Evolutionary conservation across 2,113 vertebrate species (phyloP).

Genomic region (Anthoscopus minutus): DNA sequence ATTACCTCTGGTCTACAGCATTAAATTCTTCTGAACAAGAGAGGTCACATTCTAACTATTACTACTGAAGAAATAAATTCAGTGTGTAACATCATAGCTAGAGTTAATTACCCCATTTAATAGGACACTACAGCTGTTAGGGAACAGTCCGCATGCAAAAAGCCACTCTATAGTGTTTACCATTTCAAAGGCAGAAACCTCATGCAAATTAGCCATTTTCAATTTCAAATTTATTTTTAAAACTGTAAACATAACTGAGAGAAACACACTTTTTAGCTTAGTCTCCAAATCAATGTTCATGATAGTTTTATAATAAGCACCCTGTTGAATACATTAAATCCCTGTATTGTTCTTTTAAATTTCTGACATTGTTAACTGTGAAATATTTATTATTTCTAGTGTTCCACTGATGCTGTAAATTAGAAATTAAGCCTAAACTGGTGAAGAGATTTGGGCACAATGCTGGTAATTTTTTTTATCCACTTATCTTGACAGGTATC

Average conservation of each 20-base stretch:
- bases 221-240: not conserved
- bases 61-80: slow-evolving; percentile 45
- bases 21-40: slow-evolving; percentile 32
- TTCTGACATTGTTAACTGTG: not conserved
- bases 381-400: not conserved
- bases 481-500: not conserved
- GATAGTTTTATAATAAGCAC: not conserved
- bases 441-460: not conserved
- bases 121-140: not conserved
- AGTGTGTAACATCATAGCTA: slow-evolving; percentile 5
- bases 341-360: not conserved
- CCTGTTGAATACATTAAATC: not conserved
- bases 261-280: not conserved
- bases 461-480: not conserved
- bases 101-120: slow-evolving; percentile 18
- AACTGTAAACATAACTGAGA: not conserved
- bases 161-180: not conserved
- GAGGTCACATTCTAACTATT: slow-evolving; percentile 42
- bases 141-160: not conserved
- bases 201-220: not conserved
- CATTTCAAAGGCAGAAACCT: not conserved
- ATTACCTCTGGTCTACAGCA: not conserved
- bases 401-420: not conserved
- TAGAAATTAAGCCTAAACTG: not conserved
- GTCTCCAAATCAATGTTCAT: not conserved